Evolutionary conservation across 1,140 invertebrate species (phyloP), one percentile per base, ranked within the genome.

Genomic region (Babylonia areolata): DNA sequence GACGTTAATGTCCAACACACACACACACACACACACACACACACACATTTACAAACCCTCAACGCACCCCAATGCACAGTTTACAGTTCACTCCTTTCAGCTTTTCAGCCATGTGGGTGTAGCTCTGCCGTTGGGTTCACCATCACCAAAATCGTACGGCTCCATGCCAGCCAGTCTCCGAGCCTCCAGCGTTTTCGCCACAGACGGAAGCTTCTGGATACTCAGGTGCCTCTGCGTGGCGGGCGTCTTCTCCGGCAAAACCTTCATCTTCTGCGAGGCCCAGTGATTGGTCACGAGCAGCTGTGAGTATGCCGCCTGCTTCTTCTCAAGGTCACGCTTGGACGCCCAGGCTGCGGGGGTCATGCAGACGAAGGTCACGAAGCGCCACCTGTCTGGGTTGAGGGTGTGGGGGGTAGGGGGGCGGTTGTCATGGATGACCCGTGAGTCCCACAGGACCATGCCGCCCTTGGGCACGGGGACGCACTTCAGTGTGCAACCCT

Each of bases 401-500:
- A 78, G 87, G 20, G 42, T 75, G 17, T 81, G 37, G 3, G 90
- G 91, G 64, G 28, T 51, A 2, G 91, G 91, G 37, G 37, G 71
- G 40, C 83, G 71, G 80, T 90, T 92, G 42, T 89, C 92, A 78
- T 92, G 92, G 51, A 91, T 87, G 17, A 88, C 85, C 35, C 92
- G 83, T 23, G 92, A 92, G 81, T 92, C 91, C 92, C 92, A 92
- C 1, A 92, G 79, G 77, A 92, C 89, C 86, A 92, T 90, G 33
- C 91, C 91, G 31, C 92, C 92, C 83, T 92, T 92, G 3, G 92
- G 90, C 2, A 91, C 91, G 12, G 92, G 89, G 33, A 92, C 87
- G 35, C 87, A 81, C 20, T 69, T 87, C 15, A 85, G 17, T 15
- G 54, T 31, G 79, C 91, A 91, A 3, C 88, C 90, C 46, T 89